phyloP scores from a whole-genome alignment of 1,140 invertebrate species.

The Brachionus sp. region DNA sequence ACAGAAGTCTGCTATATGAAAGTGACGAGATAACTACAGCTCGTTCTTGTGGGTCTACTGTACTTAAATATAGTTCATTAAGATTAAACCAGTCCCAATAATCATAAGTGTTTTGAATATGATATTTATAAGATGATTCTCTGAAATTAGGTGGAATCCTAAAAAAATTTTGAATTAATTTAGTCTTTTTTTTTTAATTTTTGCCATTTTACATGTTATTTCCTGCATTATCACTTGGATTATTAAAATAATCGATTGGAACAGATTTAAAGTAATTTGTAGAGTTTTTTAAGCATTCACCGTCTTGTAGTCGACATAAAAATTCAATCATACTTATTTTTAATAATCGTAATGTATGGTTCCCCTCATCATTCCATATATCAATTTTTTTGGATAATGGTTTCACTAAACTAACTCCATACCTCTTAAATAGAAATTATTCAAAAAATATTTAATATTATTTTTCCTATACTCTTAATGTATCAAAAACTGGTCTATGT shows the following conservation, averaged over 20 bases:
- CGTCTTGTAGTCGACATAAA: conserved; percentile 28
- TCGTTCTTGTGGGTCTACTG: conserved; percentile 16
- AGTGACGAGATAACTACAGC: neutral
- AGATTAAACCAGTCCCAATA: conserved; percentile 34
- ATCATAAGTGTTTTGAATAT: conserved; percentile 31
- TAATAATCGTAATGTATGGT: neutral
- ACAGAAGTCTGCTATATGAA: neutral
- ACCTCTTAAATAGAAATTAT: neutral
- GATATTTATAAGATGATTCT: conserved; percentile 17
- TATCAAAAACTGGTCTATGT: conserved; percentile 34
- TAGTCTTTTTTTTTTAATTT: neutral
- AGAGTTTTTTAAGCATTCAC: neutral
- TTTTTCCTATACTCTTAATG: neutral
- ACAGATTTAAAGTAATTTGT: neutral
- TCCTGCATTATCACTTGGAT: neutral
- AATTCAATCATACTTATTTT: conserved; percentile 9
- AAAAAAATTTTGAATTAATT: neutral
- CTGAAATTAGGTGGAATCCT: conserved; percentile 5
- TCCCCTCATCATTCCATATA: neutral
- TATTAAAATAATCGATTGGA: conserved; percentile 15
- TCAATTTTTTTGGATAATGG: conserved; percentile 17
- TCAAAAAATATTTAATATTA: neutral
- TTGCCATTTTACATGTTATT: neutral
- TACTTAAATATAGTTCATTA: neutral
- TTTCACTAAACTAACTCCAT: neutral